These are phyloP conservation scores for Sphaerodactylus townsendi DNA, from an alignment of 2,113 vertebrate species.

Conservation along the genomic window DNA sequence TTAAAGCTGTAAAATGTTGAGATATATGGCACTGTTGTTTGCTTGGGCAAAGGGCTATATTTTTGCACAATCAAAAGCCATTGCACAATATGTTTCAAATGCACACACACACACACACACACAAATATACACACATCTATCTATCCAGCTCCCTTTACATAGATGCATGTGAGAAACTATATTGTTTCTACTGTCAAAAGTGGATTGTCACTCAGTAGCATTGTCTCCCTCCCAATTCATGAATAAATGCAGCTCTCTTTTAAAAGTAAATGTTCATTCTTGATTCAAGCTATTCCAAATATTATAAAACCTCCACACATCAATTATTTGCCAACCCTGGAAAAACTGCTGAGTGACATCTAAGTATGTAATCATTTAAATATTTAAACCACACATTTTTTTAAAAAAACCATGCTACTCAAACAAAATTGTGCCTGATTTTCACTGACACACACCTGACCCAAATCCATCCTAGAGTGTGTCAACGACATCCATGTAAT, in stretches of 20 bases:
- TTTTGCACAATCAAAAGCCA: neutral
- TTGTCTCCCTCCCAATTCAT: slow-evolving; percentile 3
- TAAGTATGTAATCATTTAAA: neutral
- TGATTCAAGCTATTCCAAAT: neutral
- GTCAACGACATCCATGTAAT: neutral
- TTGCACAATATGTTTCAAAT: neutral
- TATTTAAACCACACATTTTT: neutral
- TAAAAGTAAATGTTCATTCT: neutral
- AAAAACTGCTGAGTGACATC: neutral
- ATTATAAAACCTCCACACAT: neutral
- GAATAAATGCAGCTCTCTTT: slow-evolving; percentile 21
- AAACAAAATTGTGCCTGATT: neutral
- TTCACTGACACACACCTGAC: neutral
- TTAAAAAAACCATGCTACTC: neutral
- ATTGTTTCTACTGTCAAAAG: too few species aligned
- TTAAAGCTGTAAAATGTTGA: too few species aligned
- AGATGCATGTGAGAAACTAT: too few species aligned
- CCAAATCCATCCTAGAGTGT: neutral
- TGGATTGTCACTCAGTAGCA: neutral
- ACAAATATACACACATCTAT: too few species aligned
- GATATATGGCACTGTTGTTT: neutral
- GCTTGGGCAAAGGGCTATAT: neutral
- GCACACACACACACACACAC: neutral
- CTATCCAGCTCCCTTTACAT: too few species aligned
- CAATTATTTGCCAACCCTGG: neutral